A percentile compares a stretch with the other conserved stretches of the same genome.
These are phyloP conservation scores for Drosophila rellima DNA, from an alignment of 2,888 invertebrate species.

Conservation along the genomic window DNA sequence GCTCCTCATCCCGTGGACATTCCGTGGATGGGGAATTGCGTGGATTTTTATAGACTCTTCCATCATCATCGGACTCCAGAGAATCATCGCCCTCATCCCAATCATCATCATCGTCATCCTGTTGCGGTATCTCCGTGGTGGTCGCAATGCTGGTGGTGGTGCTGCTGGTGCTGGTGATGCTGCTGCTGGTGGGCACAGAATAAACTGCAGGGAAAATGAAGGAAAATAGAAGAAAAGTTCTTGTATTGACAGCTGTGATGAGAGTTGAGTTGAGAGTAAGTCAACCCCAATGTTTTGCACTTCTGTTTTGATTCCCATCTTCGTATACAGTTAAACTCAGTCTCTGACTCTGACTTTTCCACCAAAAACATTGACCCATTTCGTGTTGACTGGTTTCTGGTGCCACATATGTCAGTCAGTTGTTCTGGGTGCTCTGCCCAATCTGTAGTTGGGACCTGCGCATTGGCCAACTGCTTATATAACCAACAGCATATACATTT, in stretches of 20 bases:
- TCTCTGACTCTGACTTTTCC: background rate
- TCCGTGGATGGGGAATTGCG: constrained; percentile 94
- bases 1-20: constrained; percentile 94
- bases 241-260: constrained; percentile 5
- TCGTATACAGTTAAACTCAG: constrained; percentile 8
- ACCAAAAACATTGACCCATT: constrained; percentile 82
- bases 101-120: constrained; percentile 83
- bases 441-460: constrained; percentile 70
- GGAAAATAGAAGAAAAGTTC: background rate
- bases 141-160: constrained; percentile 34
- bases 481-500: constrained; percentile 79
- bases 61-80: constrained; percentile 91
- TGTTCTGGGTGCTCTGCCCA: constrained; percentile 31
- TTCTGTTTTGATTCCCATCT: constrained; percentile 17
- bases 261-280: background rate
- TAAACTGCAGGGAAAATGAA: constrained; percentile 57
- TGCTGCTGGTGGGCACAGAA: constrained; percentile 70
- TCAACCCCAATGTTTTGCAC: constrained; percentile 4
- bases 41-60: constrained; percentile 94
- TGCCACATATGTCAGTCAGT: constrained; percentile 43
- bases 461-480: constrained; percentile 78
- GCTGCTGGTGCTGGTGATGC: constrained; percentile 29
- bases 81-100: constrained; percentile 86
- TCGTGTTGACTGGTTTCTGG: constrained; percentile 45
- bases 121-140: constrained; percentile 82